These are phyloP conservation scores for Catostomus latipinnis DNA, from an alignment of 2,797 vertebrate genomes.

Conservation along the genomic window DNA sequence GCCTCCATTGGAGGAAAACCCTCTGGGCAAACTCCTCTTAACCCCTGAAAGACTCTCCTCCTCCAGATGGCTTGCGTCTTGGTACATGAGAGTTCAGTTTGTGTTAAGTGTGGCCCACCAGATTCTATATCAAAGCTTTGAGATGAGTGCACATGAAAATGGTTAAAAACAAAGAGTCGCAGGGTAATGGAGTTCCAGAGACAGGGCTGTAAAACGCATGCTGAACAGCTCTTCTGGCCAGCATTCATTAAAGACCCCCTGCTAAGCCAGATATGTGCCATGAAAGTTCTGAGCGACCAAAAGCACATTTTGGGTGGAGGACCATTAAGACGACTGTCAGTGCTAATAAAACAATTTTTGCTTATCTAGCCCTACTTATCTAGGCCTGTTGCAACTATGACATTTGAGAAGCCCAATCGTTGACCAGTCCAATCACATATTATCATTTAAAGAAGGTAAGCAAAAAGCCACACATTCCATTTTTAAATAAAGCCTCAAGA, in stretches of 20 bases:
- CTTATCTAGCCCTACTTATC: too few relatives aligned
- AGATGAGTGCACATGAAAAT: constrained; percentile 55
- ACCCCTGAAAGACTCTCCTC: constrained; percentile 23
- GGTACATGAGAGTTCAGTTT: constrained; percentile 34
- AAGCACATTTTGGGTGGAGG: not conserved
- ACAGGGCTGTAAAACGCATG: constrained; percentile 56
- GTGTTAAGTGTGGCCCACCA: constrained; percentile 55
- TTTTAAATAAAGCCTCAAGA: too few relatives aligned
- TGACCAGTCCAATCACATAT: too few relatives aligned
- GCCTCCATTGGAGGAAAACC: constrained; percentile 40
- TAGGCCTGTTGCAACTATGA: too few relatives aligned
- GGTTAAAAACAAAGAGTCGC: constrained; percentile 51
- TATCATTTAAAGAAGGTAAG: too few relatives aligned
- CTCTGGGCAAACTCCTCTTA: constrained; percentile 32
- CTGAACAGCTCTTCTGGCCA: constrained; percentile 47
- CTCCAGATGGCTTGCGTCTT: constrained; percentile 52
- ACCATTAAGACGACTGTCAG: too few relatives aligned
- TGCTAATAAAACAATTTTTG: too few relatives aligned
- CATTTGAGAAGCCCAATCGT: too few relatives aligned
- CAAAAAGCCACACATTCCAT: too few relatives aligned
- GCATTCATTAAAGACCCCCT: constrained; percentile 42
- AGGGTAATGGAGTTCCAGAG: constrained; percentile 43
- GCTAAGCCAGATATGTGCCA: constrained; percentile 47
- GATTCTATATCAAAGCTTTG: constrained; percentile 59
- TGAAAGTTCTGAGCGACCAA: constrained; percentile 36